Evolutionary conservation across 2,888 invertebrate species (phyloP).

Genomic region (Caenorhabditis doughertyi): DNA sequence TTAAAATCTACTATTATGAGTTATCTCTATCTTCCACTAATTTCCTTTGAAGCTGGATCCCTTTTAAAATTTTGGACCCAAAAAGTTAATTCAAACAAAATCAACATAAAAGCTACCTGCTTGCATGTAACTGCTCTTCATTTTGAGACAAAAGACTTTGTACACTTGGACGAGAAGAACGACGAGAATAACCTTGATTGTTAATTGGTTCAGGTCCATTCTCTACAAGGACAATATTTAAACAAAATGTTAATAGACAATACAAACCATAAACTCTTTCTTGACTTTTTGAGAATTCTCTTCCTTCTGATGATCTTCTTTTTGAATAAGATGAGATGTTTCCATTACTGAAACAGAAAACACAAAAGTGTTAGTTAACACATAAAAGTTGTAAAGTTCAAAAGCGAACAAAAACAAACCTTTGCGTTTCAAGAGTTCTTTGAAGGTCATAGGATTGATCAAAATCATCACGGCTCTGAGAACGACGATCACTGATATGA

Average conservation of each 20-base stretch:
- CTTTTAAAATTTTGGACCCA: no score
- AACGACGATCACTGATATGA: slow-evolving; percentile 67
- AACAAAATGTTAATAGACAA: background rate
- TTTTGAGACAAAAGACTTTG: slow-evolving; percentile 63
- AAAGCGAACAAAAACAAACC: slow-evolving; percentile 3
- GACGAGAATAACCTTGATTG: slow-evolving; percentile 25
- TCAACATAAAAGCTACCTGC: slow-evolving; percentile 20
- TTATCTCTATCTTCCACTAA: no score
- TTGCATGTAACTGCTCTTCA: slow-evolving; percentile 29
- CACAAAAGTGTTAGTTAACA: background rate
- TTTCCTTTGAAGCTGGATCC: no score
- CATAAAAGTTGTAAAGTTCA: background rate
- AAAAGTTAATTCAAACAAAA: background rate
- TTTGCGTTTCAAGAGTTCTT: slow-evolving; percentile 40
- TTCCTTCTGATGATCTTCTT: slow-evolving; percentile 26
- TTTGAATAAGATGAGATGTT: slow-evolving; percentile 9
- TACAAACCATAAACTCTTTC: slow-evolving; percentile 47
- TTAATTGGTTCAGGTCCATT: slow-evolving; percentile 28
- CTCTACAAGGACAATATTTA: slow-evolving; percentile 26
- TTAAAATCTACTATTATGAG: no score
- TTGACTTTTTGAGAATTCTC: slow-evolving; percentile 38
- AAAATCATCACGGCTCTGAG: slow-evolving; percentile 52
- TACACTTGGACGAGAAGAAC: slow-evolving; percentile 61
- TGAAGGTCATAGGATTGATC: slow-evolving; percentile 43
- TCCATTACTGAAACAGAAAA: slow-evolving; percentile 46